Evolutionary conservation across 2,113 vertebrate genomes (phyloP).

Genomic region (Protomyctophum bolini): DNA sequence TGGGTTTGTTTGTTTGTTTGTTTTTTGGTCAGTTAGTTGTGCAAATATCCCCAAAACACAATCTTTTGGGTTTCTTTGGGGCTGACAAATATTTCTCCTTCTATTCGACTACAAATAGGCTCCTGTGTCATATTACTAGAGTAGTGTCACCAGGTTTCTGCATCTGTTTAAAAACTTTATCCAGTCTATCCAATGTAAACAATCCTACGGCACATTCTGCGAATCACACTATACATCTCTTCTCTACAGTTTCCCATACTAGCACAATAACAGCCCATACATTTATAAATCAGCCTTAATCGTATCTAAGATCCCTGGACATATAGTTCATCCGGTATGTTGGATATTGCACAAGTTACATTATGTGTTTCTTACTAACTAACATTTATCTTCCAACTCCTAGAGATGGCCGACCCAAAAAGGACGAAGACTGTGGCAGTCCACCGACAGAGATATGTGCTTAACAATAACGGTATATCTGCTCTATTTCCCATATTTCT

Average conservation of each 20-base stretch:
- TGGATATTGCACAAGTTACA: conserved; percentile 7
- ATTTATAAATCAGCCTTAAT: conserved; percentile 15
- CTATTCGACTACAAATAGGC: too few relatives aligned
- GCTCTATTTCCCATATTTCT: not conserved
- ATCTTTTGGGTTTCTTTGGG: too few relatives aligned
- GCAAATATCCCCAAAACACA: too few relatives aligned
- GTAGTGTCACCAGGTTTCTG: too few relatives aligned
- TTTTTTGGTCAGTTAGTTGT: not conserved
- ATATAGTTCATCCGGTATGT: not conserved
- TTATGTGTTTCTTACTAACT: not conserved
- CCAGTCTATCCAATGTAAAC: not conserved
- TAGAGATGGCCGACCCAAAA: conserved; percentile 82
- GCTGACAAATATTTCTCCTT: too few relatives aligned
- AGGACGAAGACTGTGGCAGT: conserved; percentile 44
- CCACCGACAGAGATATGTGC: conserved; percentile 74
- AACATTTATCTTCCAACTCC: conserved; percentile 38
- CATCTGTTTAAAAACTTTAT: not conserved
- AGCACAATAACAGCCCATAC: not conserved
- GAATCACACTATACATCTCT: not conserved
- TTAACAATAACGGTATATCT: conserved; percentile 90
- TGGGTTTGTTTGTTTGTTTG: not conserved
- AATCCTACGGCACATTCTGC: not conserved
- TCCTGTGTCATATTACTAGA: too few relatives aligned
- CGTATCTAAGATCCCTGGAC: conserved; percentile 26
- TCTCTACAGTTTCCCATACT: conserved; percentile 6